A percentile compares a stretch with the other conserved stretches of the same genome.
phyloP scores from a whole-genome alignment of 2,888 invertebrate species.

The Stenodema calcarata region DNA sequence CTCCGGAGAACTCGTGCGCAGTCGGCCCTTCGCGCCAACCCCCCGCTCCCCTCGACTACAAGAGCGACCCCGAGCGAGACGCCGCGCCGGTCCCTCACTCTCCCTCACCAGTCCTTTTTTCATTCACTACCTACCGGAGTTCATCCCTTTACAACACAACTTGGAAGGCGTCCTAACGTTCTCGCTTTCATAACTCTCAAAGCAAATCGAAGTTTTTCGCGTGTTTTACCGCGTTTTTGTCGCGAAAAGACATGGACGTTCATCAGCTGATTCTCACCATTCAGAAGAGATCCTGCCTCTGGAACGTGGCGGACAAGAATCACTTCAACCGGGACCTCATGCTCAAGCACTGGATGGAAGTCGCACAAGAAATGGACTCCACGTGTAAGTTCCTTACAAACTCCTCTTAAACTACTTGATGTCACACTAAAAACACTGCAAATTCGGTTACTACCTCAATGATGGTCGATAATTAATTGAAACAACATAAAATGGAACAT shows the following conservation, averaged over 20 bases:
- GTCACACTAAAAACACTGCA: too few species aligned
- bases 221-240: neutral
- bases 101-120: neutral
- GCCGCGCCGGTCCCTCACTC: neutral
- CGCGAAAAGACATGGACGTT: slow-evolving; percentile 60
- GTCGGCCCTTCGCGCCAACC: slow-evolving; percentile 26
- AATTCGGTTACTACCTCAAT: too few species aligned
- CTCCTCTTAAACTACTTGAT: too few species aligned
- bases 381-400: slow-evolving; percentile 61
- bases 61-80: slow-evolving; percentile 43
- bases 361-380: slow-evolving; percentile 61
- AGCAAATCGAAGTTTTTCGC: neutral
- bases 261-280: slow-evolving; percentile 62
- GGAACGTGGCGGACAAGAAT: slow-evolving; percentile 62
- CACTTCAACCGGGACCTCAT: slow-evolving; percentile 62
- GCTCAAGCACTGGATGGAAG: slow-evolving; percentile 62
- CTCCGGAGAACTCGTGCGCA: slow-evolving; percentile 25
- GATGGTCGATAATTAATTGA: too few species aligned
- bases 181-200: neutral
- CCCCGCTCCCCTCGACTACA: neutral
- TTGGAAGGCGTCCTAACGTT: neutral
- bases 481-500: too few species aligned
- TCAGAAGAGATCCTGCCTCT: slow-evolving; percentile 61
- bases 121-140: slow-evolving; percentile 2
- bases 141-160: slow-evolving; percentile 20